Evolutionary conservation across 2,888 invertebrate species (phyloP), one percentile per base, ranked within the genome.

Genomic region (Macroteleia sp.): DNA sequence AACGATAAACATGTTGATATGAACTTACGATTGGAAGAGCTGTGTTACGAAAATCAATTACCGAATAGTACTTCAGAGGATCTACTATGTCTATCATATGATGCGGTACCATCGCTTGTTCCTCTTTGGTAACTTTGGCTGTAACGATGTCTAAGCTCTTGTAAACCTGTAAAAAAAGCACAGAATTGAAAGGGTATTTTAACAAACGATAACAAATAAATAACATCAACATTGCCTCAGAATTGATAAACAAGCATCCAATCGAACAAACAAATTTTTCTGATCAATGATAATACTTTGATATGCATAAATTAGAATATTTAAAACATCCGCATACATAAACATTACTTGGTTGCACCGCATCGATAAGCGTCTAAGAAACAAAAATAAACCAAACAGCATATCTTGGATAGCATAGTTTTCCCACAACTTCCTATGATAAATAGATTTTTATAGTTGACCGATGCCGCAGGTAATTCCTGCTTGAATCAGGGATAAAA

Each of bases 81-180:
- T 96, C 95, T 66, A 98, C 92, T 74, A 97, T 94, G 89, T 97
- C 96, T 77, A 99, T 92, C 87, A 99, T 92, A 89, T 99, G 98
- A 92, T 99, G 99, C 0, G 93, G 94, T 0, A 95, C 96, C 83
- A 93, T 91, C 25, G 93, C 90, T 83, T 94, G 94, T 90, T 99
- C 99, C 81, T 95, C 95, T 17, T 87, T 90, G 0, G 96, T 96
- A 0, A 98, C 97, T 92, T 99, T 99, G 20, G 99, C 99, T 0
- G 98, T 98, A 82, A 97, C 95, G 85, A 99, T 95, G 88, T 99
- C 96, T 86, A 99, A 92, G 0, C 97, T 97, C 91, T 96, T 96
- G 93, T 99, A 99, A 25, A 99, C 95, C 97, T 98, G 93, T n/a
- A 22, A 64, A 56, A 48, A 34, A n/a, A n/a, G n/a, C n/a, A n/a